Conservation (phyloP, 1,140 invertebrate genomes). For the Druon quercuslanigerum region DNA sequence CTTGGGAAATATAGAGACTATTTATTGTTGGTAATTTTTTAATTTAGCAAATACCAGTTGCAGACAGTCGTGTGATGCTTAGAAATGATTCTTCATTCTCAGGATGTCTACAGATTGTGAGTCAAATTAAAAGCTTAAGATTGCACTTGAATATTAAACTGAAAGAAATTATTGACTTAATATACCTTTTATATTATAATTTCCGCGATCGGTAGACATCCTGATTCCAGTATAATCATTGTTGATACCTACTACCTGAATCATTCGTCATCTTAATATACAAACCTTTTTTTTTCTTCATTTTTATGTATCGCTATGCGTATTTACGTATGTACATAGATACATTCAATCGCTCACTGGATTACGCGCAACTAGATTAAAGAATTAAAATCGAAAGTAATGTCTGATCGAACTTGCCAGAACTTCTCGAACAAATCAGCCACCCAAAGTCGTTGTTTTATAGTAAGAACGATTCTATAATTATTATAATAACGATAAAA, state of each 20-base stretch:
- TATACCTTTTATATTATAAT: too few relatives aligned
- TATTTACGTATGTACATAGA: slow-evolving; percentile 18
- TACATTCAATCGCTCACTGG: slow-evolving; percentile 12
- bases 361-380: neutral
- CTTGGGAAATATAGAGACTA: neutral
- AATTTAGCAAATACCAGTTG: slow-evolving; percentile 52
- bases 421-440: neutral
- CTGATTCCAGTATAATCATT: too few relatives aligned
- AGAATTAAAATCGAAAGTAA: neutral
- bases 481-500: neutral
- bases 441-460: neutral
- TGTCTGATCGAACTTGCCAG: neutral
- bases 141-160: too few relatives aligned
- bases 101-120: too few relatives aligned
- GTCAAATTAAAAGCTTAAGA: neutral
- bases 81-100: slow-evolving; percentile 30
- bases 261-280: too few relatives aligned
- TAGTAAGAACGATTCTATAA: neutral
- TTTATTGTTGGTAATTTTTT: slow-evolving; percentile 29
- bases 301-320: neutral
- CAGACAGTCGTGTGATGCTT: slow-evolving; percentile 52
- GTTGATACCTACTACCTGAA: too few relatives aligned
- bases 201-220: too few relatives aligned
- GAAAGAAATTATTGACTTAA: too few relatives aligned
- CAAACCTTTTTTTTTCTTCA: neutral